These are phyloP conservation scores for Balaeniceps rex DNA, from an alignment of 2,113 vertebrate species.

Conservation along the genomic window DNA sequence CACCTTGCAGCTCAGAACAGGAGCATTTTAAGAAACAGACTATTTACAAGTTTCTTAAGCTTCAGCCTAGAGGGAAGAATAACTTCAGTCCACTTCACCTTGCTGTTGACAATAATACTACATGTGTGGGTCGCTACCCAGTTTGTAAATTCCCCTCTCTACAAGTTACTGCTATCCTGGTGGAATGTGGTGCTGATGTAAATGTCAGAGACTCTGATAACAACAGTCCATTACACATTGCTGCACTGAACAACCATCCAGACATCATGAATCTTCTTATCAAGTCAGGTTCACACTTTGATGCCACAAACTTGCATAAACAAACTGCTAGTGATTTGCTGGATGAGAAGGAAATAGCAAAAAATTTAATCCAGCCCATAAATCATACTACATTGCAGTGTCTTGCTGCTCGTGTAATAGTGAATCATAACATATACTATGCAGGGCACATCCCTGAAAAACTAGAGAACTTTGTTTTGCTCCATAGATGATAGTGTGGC, in stretches of 20 bases:
- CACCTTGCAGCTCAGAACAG: constrained; percentile 91
- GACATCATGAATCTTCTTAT: constrained; percentile 98
- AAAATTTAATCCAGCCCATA: constrained; percentile 96
- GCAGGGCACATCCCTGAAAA: constrained; percentile 92
- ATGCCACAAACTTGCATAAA: constrained; percentile 91
- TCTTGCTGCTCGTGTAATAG: constrained; percentile 92
- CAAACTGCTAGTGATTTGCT: constrained; percentile 95
- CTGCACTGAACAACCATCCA: constrained; percentile 95
- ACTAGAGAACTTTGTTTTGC: constrained; percentile 92
- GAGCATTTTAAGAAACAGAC: constrained; percentile 98
- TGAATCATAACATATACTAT: constrained; percentile 87
- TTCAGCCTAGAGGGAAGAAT: constrained; percentile 93
- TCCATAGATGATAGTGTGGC: constrained; percentile 89
- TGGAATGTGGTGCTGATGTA: constrained; percentile 95
- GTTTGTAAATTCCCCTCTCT: constrained; percentile 98
- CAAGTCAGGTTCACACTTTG: constrained; percentile 93
- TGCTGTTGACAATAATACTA: constrained; percentile 95
- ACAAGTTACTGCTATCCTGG: constrained; percentile 90
- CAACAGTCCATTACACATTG: constrained; percentile 94
- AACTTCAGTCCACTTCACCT: constrained; percentile 96
- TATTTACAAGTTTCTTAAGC: constrained; percentile 95
- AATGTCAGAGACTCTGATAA: constrained; percentile 91
- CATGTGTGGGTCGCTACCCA: constrained; percentile 95
- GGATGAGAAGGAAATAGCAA: constrained; percentile 94
- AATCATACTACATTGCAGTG: constrained; percentile 98